These are phyloP conservation scores for Salmo trutta DNA, from an alignment of 2,797 vertebrate species.

Conservation along the genomic window DNA sequence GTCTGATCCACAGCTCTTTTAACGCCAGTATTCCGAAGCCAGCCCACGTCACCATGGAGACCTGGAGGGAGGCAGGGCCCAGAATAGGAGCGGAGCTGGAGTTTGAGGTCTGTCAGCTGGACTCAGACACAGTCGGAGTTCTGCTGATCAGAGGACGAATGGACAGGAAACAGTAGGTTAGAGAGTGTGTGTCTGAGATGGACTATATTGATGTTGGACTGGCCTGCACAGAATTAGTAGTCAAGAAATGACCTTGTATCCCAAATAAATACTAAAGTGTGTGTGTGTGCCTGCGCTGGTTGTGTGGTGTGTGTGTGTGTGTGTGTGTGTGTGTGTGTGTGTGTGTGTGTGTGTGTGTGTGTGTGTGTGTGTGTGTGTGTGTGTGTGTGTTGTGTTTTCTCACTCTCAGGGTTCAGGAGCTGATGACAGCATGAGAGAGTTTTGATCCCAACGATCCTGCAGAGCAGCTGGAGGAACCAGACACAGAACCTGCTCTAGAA, in stretches of 20 bases:
- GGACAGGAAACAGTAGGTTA: slow-evolving; percentile 73
- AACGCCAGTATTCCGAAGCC: slow-evolving; percentile 93
- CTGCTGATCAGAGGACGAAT: slow-evolving; percentile 89
- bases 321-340: background rate
- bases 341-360: background rate
- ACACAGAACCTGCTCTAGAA: slow-evolving; percentile 30
- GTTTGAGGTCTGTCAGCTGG: slow-evolving; percentile 88
- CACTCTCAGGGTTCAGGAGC: slow-evolving; percentile 71
- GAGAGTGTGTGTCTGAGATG: slow-evolving; percentile 5
- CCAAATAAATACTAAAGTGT: background rate
- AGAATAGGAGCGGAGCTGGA: slow-evolving; percentile 83
- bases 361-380: background rate
- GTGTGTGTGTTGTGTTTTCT: slow-evolving; percentile 1
- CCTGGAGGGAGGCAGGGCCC: slow-evolving; percentile 83
- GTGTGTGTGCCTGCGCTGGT: background rate
- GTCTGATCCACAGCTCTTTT: slow-evolving; percentile 93
- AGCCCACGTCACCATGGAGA: slow-evolving; percentile 73
- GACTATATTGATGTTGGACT: background rate
- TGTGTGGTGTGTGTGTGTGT: background rate
- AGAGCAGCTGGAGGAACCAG: slow-evolving; percentile 16
- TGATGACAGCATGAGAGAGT: slow-evolving; percentile 57
- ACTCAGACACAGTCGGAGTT: slow-evolving; percentile 87
- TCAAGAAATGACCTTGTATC: slow-evolving; percentile 6
- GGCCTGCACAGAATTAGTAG: background rate
- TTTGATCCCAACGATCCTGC: slow-evolving; percentile 21